phyloP scores from a whole-genome alignment of 1,140 invertebrate species.

The Adelges cooleyi region DNA sequence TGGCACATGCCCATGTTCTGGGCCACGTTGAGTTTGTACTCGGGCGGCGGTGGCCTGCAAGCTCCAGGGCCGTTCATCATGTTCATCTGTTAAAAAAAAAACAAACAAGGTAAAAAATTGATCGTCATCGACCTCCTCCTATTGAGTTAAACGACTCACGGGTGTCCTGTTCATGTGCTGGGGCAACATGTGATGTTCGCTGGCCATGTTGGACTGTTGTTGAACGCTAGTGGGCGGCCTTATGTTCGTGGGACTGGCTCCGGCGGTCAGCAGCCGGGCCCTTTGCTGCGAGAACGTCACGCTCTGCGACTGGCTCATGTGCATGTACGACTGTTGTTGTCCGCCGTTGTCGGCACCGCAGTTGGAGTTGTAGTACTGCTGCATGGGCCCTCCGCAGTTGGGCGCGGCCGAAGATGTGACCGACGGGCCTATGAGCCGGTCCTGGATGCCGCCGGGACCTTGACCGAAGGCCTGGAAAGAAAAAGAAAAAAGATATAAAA shows the following conservation, averaged over 20 bases:
- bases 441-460: neutral
- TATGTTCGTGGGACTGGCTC: conserved; percentile 15
- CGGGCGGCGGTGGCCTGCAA: conserved; percentile 18
- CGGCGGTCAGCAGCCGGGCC: neutral
- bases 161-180: conserved; percentile 20
- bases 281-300: conserved; percentile 18
- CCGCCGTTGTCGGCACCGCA: neutral
- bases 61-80: conserved; percentile 2
- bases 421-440: neutral
- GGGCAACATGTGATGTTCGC: conserved; percentile 18
- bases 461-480: conserved; percentile 3
- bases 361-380: conserved; percentile 13
- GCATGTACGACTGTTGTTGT: conserved; percentile 1
- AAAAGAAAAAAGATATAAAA: too few species aligned
- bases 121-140: too few species aligned
- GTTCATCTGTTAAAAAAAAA: neutral
- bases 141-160: too few species aligned
- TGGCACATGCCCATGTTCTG: conserved; percentile 27
- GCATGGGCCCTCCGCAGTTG: neutral
- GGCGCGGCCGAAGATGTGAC: neutral
- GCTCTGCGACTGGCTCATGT: conserved; percentile 13
- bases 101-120: neutral
- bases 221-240: neutral
- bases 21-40: conserved; percentile 9
- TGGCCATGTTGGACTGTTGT: neutral